These are phyloP conservation scores for Labeo rohita DNA, from an alignment of 2,113 vertebrate genomes.

Conservation along the genomic window DNA sequence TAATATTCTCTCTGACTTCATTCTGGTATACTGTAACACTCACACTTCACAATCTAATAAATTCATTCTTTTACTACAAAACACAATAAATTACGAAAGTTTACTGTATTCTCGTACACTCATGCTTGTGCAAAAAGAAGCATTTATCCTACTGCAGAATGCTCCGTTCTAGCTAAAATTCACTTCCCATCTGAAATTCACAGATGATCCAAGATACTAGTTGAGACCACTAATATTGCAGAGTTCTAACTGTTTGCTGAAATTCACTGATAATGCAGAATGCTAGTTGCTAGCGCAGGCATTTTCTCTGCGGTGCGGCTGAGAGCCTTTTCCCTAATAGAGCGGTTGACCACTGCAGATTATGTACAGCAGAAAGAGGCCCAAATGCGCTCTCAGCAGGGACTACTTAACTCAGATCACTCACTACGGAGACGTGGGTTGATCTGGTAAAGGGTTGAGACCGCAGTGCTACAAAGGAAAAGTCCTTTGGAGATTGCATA, in stretches of 20 bases:
- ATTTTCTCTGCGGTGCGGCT: slow-evolving; percentile 49
- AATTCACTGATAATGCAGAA: slow-evolving; percentile 56
- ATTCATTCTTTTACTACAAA: background rate
- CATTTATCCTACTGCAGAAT: background rate
- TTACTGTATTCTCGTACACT: background rate
- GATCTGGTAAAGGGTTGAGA: slow-evolving; percentile 50
- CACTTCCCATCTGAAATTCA: slow-evolving; percentile 23
- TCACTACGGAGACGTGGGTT: slow-evolving; percentile 36
- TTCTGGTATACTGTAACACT: background rate
- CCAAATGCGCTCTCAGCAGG: slow-evolving; percentile 48
- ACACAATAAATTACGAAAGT: background rate
- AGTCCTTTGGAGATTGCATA: background rate
- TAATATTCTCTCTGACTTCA: background rate
- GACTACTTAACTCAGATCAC: slow-evolving; percentile 43
- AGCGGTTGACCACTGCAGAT: slow-evolving; percentile 54
- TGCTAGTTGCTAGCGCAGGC: slow-evolving; percentile 55
- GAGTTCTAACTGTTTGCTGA: slow-evolving; percentile 43
- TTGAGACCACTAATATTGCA: slow-evolving; percentile 43
- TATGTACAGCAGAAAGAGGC: slow-evolving; percentile 32
- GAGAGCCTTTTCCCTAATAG: slow-evolving; percentile 51
- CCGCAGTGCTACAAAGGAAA: slow-evolving; percentile 45
- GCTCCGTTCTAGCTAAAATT: background rate
- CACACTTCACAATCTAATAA: background rate
- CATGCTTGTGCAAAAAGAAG: background rate
- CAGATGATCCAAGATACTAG: slow-evolving; percentile 15